A percentile compares a stretch with the other conserved stretches of the same genome.
phyloP scores from a whole-genome alignment of 2,113 vertebrate species.

The Eulemur macaco region DNA sequence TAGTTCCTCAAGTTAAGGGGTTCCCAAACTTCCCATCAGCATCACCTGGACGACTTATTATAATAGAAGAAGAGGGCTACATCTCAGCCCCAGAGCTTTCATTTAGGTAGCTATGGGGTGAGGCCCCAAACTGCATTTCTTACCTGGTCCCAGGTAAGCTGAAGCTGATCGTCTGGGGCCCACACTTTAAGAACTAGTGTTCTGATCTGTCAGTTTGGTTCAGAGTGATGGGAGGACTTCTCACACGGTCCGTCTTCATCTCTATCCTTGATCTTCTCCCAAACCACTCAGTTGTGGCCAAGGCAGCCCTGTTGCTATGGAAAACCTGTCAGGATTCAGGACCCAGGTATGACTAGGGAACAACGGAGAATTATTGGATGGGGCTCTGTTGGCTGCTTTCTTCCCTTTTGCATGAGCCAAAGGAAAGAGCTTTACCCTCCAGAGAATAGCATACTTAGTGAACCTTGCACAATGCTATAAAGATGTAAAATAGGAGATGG shows the following conservation, averaged over 20 bases:
- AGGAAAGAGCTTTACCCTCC: background rate
- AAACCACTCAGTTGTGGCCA: background rate
- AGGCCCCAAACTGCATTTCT: background rate
- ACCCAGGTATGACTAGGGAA: background rate
- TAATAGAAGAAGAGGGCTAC: background rate
- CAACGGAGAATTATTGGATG: background rate
- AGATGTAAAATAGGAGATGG: background rate
- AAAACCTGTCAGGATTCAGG: background rate
- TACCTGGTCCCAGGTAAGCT: background rate
- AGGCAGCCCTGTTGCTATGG: background rate
- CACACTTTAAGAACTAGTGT: background rate
- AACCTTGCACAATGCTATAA: background rate
- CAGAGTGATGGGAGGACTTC: background rate
- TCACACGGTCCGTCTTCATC: background rate
- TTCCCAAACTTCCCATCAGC: background rate
- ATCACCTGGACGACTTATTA: background rate
- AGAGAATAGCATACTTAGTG: background rate
- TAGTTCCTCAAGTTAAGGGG: background rate
- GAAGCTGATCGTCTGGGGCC: fast-evolving
- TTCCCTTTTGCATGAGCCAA: background rate
- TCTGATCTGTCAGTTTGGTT: background rate
- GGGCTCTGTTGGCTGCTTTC: background rate
- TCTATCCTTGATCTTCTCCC: background rate
- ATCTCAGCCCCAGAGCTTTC: background rate
- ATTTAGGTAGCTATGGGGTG: background rate